Percentiles rank a stretch among this genome's conserved stretches.
These are phyloP conservation scores for Acrossocheilus fasciatus DNA, from an alignment of 2,797 vertebrate species.

Conservation along the genomic window DNA sequence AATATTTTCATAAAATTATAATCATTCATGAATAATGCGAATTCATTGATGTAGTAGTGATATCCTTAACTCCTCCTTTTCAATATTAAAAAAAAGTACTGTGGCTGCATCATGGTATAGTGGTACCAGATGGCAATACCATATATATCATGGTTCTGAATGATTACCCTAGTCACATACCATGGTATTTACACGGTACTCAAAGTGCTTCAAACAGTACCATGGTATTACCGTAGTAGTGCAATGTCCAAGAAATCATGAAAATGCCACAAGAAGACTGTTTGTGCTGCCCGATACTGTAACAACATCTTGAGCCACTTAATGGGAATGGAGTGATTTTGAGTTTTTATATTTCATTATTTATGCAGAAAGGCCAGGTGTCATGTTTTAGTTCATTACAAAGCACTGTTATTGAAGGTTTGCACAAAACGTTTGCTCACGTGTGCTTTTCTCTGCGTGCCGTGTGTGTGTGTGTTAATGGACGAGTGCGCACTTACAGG, in stretches of 20 bases:
- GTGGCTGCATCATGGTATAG: background rate
- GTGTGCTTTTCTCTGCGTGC: constrained; percentile 29
- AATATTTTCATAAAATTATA: background rate
- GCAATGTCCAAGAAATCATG: too few relatives aligned
- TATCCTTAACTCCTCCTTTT: background rate
- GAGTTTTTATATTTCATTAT: constrained; percentile 43
- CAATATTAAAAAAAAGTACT: background rate
- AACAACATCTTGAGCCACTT: constrained; percentile 21
- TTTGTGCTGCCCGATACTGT: background rate
- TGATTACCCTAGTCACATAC: background rate
- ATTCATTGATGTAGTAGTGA: background rate
- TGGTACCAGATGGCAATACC: background rate
- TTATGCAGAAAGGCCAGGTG: constrained; percentile 69
- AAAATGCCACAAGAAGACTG: background rate
- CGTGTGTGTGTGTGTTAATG: constrained; percentile 17
- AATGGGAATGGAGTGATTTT: constrained; percentile 5
- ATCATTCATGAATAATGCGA: background rate
- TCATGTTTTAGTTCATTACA: constrained; percentile 82
- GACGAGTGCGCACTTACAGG: constrained; percentile 60
- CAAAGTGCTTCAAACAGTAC: background rate
- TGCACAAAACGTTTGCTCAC: constrained; percentile 83
- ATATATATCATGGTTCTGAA: background rate
- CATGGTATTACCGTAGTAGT: background rate
- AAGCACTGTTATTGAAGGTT: constrained; percentile 95
- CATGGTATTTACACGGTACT: background rate